A percentile compares a stretch with the other conserved stretches of the same genome.
Evolutionary conservation across 1,140 invertebrate species (phyloP).

Genomic region (Magallana ariakensis): DNA sequence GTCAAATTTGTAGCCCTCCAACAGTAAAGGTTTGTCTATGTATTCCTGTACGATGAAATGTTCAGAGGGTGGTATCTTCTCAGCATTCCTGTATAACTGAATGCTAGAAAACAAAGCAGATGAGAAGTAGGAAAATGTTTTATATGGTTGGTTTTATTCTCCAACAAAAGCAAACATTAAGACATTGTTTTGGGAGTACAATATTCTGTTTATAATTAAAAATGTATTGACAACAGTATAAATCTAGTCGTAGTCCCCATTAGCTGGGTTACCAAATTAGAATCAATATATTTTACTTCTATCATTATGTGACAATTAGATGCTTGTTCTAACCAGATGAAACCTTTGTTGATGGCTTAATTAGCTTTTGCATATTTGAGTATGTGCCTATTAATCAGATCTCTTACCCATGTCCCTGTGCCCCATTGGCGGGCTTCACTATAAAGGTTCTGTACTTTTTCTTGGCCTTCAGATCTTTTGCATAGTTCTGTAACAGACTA

Average conservation of each 20-base stretch:
- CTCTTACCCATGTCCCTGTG: conserved; percentile 79
- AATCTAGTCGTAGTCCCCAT: too few species aligned
- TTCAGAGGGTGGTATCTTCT: conserved; percentile 76
- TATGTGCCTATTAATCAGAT: neutral
- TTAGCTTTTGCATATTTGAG: too few species aligned
- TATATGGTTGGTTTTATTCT: too few species aligned
- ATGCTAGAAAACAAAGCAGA: conserved; percentile 70
- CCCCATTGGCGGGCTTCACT: conserved; percentile 79
- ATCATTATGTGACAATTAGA: too few species aligned
- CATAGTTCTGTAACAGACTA: conserved; percentile 73
- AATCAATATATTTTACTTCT: too few species aligned
- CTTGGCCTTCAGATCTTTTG: conserved; percentile 76
- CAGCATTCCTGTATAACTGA: conserved; percentile 73
- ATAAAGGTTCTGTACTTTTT: conserved; percentile 78
- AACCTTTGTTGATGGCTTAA: too few species aligned
- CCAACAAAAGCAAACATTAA: too few species aligned
- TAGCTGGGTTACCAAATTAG: too few species aligned
- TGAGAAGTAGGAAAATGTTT: neutral
- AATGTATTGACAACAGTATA: too few species aligned
- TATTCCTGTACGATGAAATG: conserved; percentile 79
- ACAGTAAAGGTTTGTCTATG: conserved; percentile 78
- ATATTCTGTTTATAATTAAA: too few species aligned
- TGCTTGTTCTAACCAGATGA: too few species aligned
- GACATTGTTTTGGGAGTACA: too few species aligned
- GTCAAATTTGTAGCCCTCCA: conserved; percentile 80